These are phyloP conservation scores for Pseudobourletiella spinata DNA, from an alignment of 1,140 invertebrate species.

Conservation along the genomic window DNA sequence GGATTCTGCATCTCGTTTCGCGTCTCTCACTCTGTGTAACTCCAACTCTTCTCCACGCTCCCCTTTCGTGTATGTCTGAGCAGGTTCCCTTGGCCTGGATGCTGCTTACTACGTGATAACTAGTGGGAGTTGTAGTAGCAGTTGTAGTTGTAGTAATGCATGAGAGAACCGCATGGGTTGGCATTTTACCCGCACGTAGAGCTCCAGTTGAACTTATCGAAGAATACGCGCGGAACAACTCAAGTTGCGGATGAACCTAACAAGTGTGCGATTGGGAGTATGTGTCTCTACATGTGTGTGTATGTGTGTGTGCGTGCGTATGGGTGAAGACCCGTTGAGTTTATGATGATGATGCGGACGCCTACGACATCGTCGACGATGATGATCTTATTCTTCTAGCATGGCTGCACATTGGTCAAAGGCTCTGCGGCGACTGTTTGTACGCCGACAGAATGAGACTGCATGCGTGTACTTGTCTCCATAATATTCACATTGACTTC, in stretches of 20 bases:
- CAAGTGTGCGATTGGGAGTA: neutral
- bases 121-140: no score
- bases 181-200: neutral
- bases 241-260: neutral
- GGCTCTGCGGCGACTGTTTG: slow-evolving; percentile 19
- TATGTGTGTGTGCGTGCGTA: no score
- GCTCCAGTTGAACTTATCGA: neutral
- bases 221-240: no score
- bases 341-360: slow-evolving; percentile 1
- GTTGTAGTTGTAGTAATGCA: no score
- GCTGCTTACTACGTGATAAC: no score
- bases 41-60: no score
- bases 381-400: slow-evolving; percentile 36
- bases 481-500: neutral
- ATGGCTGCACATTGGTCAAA: slow-evolving; percentile 36
- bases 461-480: neutral
- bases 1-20: slow-evolving; percentile 8
- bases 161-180: no score
- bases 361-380: neutral
- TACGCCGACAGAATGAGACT: neutral
- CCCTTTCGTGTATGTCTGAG: no score
- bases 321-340: neutral
- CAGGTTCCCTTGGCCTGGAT: no score
- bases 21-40: neutral
- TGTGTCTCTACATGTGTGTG: no score